Conservation (phyloP, 2,888 invertebrate genomes). For the Orchestes rusci region DNA sequence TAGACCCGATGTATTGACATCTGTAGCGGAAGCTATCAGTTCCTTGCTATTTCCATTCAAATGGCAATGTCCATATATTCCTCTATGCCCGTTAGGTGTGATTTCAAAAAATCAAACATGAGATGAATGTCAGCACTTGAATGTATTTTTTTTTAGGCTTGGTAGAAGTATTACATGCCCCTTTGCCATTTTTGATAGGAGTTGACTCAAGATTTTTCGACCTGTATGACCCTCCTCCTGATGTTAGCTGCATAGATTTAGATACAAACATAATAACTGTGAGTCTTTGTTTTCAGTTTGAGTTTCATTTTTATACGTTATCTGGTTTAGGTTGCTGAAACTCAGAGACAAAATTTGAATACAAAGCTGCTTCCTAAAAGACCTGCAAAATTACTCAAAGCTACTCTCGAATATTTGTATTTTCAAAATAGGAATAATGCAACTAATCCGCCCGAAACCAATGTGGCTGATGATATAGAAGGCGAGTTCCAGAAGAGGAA, state of each 20-base stretch:
- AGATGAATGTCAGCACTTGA: too few relatives aligned
- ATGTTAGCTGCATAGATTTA: conserved; percentile 96
- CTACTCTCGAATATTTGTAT: conserved; percentile 71
- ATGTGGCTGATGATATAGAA: conserved; percentile 51
- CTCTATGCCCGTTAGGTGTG: conserved; percentile 87
- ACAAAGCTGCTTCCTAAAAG: conserved; percentile 80
- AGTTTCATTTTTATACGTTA: neutral
- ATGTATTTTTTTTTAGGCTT: conserved; percentile 53
- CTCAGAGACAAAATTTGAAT: conserved; percentile 68
- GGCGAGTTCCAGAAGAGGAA: conserved; percentile 74
- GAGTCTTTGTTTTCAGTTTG: too few relatives aligned
- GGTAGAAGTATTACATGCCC: conserved; percentile 95
- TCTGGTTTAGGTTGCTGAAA: conserved; percentile 68
- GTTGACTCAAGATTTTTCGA: conserved; percentile 97
- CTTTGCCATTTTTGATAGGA: conserved; percentile 94
- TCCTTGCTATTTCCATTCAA: conserved; percentile 96
- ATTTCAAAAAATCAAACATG: too few relatives aligned
- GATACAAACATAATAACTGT: conserved; percentile 95
- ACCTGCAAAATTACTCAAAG: conserved; percentile 72
- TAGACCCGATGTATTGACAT: conserved; percentile 90
- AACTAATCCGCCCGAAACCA: conserved; percentile 20
- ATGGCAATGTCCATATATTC: conserved; percentile 99
- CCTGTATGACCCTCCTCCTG: conserved; percentile 89
- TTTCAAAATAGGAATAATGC: conserved; percentile 49
- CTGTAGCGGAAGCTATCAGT: conserved; percentile 94